Evolutionary conservation across 2,797 vertebrate species (phyloP).

Genomic region (Tympanoctomys barrerae): DNA sequence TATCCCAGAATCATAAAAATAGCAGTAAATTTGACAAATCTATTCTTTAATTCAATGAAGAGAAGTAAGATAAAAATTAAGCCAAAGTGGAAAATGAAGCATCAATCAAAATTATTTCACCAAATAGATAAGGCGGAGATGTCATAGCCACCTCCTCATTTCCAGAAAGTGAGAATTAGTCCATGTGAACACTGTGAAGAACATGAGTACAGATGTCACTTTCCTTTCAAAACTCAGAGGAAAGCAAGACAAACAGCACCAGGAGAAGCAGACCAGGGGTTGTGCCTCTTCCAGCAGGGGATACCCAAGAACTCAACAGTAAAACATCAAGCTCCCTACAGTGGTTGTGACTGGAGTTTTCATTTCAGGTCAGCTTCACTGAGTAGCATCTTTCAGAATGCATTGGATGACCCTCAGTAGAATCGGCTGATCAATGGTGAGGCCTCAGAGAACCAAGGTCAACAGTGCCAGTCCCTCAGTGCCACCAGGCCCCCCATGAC

Average conservation of each 20-base stretch:
- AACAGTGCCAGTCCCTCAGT: not conserved
- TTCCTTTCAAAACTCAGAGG: not conserved
- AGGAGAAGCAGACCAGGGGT: not conserved
- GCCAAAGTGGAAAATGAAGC: not conserved
- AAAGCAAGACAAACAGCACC: not conserved
- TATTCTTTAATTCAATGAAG: not conserved
- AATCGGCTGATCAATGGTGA: not conserved
- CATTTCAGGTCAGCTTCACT: not conserved
- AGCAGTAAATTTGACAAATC: conserved; percentile 38
- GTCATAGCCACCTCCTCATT: no score
- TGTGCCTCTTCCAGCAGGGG: not conserved
- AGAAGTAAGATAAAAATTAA: conserved; percentile 21
- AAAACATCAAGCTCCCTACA: not conserved
- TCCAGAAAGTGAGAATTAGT: not conserved
- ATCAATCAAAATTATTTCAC: not conserved
- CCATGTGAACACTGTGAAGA: not conserved
- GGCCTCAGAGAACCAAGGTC: not conserved
- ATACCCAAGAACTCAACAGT: not conserved
- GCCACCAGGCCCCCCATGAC: not conserved
- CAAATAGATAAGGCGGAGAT: not conserved
- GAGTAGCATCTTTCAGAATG: not conserved
- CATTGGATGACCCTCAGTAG: not conserved
- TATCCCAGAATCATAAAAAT: not conserved
- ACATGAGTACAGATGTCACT: not conserved
- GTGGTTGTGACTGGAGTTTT: not conserved